Base-by-base conservation (phyloP, 37 sponge, comb jelly and placozoan genomes). In the Mnemiopsis leidyi region DNA sequence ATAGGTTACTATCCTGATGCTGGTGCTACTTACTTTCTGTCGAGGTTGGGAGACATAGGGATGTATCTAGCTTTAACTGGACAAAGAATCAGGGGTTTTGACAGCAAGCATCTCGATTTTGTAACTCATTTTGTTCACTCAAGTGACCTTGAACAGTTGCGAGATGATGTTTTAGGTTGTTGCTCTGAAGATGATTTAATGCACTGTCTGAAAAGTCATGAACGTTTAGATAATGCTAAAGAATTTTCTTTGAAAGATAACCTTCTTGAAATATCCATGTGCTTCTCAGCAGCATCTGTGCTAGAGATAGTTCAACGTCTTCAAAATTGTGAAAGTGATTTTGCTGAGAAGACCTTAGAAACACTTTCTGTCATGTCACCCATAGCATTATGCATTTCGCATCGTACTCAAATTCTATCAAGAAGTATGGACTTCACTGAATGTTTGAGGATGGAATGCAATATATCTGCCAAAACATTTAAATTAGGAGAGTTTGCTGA, bases 1-100 rank as follows among this genome's bases (percentile, higher is more conserved):
- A 71, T 71, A 23, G 75, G 75, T 3, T 71, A 29, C 20, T 71
- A 71, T 26, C 75, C 75, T 29, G 75, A 71, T 71, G 75, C 75
- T 23, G 75, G 75, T 5, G 75, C 75, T 26, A 71, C 75, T 3
- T 71, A 71, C 30, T 71, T 71, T 26, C 23, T 71, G 20, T 71
- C 75, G 3, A 71, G 75, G 23, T 26, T 71, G 25, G 75, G 75
- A 23, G 75, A 71, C 20, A 24, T 71, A 3, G 75, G 75, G 25
- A 71, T 71, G 75, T 71, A 71, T 26, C 75, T 71, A 3, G 75
- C 75, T 2, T 24, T 71, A 24, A 71, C 75, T 5, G 75, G 75
- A 3, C 25, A 71, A 13, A 71, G 75, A 18, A 71, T 26, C 75
- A 71, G 75, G 75, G 75, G 75, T 71, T n/a, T 5, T 71, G 75